Conservation (phyloP, 2,797 vertebrate species). For the Eurystomus glaucurus region DNA sequence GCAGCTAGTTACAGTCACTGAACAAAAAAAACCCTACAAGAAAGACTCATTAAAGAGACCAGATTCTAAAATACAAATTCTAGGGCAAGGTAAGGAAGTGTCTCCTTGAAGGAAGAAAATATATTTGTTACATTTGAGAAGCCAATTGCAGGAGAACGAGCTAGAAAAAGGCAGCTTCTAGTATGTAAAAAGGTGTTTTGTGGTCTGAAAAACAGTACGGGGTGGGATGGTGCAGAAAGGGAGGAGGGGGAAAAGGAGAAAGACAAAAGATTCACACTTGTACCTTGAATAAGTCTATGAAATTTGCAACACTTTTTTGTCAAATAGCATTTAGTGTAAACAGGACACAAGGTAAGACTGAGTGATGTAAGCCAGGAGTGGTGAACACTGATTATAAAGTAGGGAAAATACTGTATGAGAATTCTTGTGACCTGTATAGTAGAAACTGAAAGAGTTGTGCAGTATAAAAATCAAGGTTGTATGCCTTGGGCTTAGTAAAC, state of each 20-base stretch:
- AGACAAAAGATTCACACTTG: not conserved
- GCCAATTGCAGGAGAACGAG: not conserved
- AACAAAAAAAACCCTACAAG: not conserved
- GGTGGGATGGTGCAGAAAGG: not conserved
- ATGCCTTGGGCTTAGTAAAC: not conserved
- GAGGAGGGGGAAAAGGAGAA: not conserved
- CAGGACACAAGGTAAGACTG: not conserved
- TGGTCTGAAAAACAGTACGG: not conserved
- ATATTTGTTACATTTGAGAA: not conserved
- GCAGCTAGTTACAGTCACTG: not conserved
- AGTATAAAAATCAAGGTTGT: not conserved
- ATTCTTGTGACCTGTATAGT: not conserved
- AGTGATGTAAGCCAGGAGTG: not conserved
- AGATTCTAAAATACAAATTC: not conserved
- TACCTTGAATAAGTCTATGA: not conserved
- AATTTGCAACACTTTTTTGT: not conserved
- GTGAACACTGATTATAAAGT: not conserved
- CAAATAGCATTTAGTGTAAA: not conserved
- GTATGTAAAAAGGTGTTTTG: not conserved
- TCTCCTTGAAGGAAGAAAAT: not conserved
- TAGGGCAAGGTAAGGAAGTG: not conserved
- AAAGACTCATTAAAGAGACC: not conserved
- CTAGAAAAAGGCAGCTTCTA: not conserved
- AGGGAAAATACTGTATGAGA: not conserved
- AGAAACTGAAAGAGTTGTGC: not conserved